Base-by-base conservation (phyloP, 1,140 invertebrate species). In the Trachymyrmex cornetzi region DNA sequence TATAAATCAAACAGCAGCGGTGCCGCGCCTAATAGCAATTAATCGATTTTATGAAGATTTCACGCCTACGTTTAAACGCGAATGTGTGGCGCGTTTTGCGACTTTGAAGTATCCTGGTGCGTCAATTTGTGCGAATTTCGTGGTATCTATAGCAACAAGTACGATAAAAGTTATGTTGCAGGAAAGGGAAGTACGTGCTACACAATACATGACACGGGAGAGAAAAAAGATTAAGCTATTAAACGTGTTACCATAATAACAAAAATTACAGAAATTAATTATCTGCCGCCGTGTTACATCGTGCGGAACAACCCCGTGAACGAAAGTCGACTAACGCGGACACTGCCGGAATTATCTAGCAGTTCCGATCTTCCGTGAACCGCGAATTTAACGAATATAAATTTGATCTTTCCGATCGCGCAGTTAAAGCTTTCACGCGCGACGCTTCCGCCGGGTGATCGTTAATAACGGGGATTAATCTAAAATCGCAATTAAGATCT, bases 381-480 rank as follows among this genome's bases (percentile, higher is more conserved):
- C 50, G 55, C 19, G 80, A 75, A 75, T 75, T 61, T 84, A 84
- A 84, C 55, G 80, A 84, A 61, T 84, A 84, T 84, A 84, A 84
- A 84, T 84, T 75, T 71, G 19, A n/a, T 44, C 38, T 61, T 34
- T 75, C 53, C 80, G 69, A 74, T 75, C 80, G 69, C 80, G 67
- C 67, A 50, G 67, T 48, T 82, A 82, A 74, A 27, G 9, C 61
- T n/a, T n/a, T 22, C 30, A 12, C 67, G 72, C 79, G 34, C 71
- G 80, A 44, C 63, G 19, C 34, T 87, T 82, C 53, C 69, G 12
- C 82, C 44, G 19, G 48, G 63, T 11, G 55, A 74, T 61, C 80
- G 80, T 84, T 84, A 84, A 84, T 84, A 84, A 84, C 80, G 59
- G 61, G 75, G 61, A 89, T 89, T 86, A 89, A 90, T 89, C 85